Evolutionary conservation across 2,888 invertebrate genomes (phyloP), one percentile per base, ranked within the genome.

Genomic region (Drosophila mimica): DNA sequence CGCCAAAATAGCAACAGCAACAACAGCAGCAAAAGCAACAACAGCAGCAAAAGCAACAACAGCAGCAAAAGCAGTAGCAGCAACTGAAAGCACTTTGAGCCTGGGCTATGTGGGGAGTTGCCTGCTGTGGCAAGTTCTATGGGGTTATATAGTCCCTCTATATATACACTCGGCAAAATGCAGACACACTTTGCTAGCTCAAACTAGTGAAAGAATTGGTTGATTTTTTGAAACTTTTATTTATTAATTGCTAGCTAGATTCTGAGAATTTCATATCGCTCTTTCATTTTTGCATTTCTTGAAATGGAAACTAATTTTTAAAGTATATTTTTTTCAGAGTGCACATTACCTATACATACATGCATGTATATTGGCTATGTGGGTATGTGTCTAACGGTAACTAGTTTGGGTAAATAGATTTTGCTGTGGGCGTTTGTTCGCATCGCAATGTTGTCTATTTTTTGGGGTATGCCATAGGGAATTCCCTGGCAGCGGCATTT

Each of bases 361-460:
- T 48, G 52, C 17, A 52, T 53, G 59, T 69, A 78, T 88, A 86
- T 88, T 86, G 86, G 85, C 83, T 77, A 63, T 56, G 17, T 38
- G 8, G 38, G 28, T 33, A 30, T 74, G 83, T 75, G 74, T 83
- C 77, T 80, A 86, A 72, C 80, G 85, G 88, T 85, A 85, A 85
- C 85, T 85, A 86, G 86, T 85, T 85, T 77, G 85, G 85, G 85
- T 83, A 85, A 85, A 85, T 85, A 83, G 82, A 84, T 85, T 88
- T 88, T 82, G 86, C 78, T 81, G 70, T 79, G 85, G 88, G 88
- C 85, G 82, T 84, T 57, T 43, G n/a, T 31, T 76, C 59, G 53
- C 58, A 74, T 74, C 48, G 63, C 54, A 62, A 70, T 64, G 58
- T 64, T 65, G 49, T 36, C 63, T 48, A 56, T 67, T 34, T 58